A percentile compares a stretch with the other conserved stretches of the same genome.
These are phyloP conservation scores for Eleginops maclovinus DNA, from an alignment of 2,113 vertebrate species.

Conservation along the genomic window DNA sequence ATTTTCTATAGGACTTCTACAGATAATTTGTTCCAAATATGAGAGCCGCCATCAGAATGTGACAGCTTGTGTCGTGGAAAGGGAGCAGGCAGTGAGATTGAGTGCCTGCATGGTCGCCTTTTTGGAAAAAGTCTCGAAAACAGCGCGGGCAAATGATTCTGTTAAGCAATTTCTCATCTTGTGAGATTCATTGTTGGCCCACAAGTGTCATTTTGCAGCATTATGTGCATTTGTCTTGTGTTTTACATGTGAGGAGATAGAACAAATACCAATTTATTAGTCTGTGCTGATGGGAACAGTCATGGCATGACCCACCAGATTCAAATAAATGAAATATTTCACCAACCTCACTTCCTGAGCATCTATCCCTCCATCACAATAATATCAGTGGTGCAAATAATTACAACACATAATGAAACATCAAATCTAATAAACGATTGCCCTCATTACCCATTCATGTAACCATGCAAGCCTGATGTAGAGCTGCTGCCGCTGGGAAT, in stretches of 20 bases:
- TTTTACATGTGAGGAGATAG: slow-evolving; percentile 40
- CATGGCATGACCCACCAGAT: slow-evolving; percentile 27
- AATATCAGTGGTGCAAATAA: slow-evolving; percentile 24
- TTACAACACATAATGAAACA: slow-evolving; percentile 45
- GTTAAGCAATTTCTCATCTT: slow-evolving; percentile 48
- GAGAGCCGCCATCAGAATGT: slow-evolving; percentile 46
- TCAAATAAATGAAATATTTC: slow-evolving; percentile 56
- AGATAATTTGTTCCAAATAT: slow-evolving; percentile 66
- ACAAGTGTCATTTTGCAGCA: slow-evolving; percentile 69
- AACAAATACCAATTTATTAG: slow-evolving; percentile 72
- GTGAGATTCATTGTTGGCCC: slow-evolving; percentile 63
- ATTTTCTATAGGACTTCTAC: slow-evolving; percentile 65
- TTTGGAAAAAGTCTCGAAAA: slow-evolving; percentile 42
- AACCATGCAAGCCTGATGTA: slow-evolving; percentile 28
- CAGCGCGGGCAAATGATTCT: slow-evolving; percentile 21
- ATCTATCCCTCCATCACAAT: slow-evolving; percentile 22
- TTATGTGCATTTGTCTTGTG: slow-evolving; percentile 63
- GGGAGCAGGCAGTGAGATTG: slow-evolving; percentile 36
- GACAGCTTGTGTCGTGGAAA: slow-evolving; percentile 18
- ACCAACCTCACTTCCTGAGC: neutral
- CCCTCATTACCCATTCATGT: slow-evolving; percentile 39
- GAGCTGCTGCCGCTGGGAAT: slow-evolving; percentile 5
- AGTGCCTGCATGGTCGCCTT: slow-evolving; percentile 33
- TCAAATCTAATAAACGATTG: slow-evolving; percentile 37
- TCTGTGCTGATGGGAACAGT: slow-evolving; percentile 52